These are phyloP conservation scores for Isoperla grammatica DNA, from an alignment of 2,888 invertebrate genomes.

Conservation along the genomic window DNA sequence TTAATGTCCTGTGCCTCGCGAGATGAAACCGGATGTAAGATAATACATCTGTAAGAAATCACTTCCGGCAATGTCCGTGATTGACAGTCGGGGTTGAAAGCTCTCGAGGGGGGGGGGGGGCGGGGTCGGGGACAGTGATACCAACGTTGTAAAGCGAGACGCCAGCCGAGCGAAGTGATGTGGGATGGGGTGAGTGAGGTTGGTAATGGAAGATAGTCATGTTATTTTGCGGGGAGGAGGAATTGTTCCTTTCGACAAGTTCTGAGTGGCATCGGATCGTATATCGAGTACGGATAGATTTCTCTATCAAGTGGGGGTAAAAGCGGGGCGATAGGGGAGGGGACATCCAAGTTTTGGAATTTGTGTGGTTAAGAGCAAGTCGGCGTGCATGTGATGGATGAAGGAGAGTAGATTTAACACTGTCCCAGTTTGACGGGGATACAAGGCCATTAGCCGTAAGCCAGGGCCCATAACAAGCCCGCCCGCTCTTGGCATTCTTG, in stretches of 20 bases:
- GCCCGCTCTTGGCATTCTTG: not conserved
- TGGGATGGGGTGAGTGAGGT: conserved; percentile 1
- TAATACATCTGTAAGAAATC: not conserved
- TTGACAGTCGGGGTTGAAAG: conserved; percentile 6
- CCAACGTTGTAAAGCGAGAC: conserved; percentile 13
- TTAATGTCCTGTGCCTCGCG: too few species aligned
- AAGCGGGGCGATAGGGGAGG: too few species aligned
- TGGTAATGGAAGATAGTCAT: conserved; percentile 12
- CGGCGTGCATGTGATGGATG: conserved; percentile 17
- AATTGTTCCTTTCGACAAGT: not conserved
- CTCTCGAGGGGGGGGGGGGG: not conserved
- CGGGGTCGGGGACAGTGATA: not conserved
- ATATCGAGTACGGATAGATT: not conserved
- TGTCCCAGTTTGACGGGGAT: conserved; percentile 16
- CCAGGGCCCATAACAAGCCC: conserved; percentile 11
- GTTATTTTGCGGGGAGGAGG: conserved; percentile 11
- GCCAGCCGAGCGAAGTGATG: conserved; percentile 5
- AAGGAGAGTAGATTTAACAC: conserved; percentile 25
- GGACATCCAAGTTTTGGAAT: too few species aligned
- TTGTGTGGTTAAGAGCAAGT: too few species aligned
- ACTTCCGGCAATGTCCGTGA: not conserved
- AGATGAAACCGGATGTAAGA: too few species aligned
- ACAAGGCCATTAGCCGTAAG: conserved; percentile 24
- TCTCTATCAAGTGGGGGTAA: too few species aligned
- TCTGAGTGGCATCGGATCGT: not conserved